phyloP scores from a whole-genome alignment of 2,797 vertebrate genomes.

The Sparidentex hasta region DNA sequence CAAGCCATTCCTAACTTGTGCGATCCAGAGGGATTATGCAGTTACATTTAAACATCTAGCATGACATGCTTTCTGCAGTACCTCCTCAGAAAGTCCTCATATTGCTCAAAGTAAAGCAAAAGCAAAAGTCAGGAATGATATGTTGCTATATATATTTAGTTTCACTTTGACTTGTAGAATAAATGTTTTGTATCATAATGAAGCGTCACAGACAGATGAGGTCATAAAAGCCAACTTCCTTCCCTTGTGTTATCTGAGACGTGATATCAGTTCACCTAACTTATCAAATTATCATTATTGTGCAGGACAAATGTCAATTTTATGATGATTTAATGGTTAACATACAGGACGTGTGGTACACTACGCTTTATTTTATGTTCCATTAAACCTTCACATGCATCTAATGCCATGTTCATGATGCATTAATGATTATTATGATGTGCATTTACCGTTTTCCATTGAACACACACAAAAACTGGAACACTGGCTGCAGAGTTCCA shows the following conservation, averaged over 20 bases:
- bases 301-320: neutral
- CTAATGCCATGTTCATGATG: neutral
- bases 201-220: no score
- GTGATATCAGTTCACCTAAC: neutral
- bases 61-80: neutral
- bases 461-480: no score
- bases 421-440: neutral
- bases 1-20: neutral
- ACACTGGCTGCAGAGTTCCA: no score
- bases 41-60: neutral
- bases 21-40: neutral
- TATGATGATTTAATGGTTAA: neutral
- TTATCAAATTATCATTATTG: neutral
- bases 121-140: no score
- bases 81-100: neutral
- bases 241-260: no score
- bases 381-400: neutral
- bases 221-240: neutral
- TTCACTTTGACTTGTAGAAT: neutral
- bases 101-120: neutral
- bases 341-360: no score
- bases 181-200: neutral
- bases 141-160: neutral
- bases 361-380: neutral
- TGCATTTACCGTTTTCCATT: neutral